These are phyloP conservation scores for Macrotis lagotis DNA, from an alignment of 2,113 vertebrate species.

Conservation along the genomic window DNA sequence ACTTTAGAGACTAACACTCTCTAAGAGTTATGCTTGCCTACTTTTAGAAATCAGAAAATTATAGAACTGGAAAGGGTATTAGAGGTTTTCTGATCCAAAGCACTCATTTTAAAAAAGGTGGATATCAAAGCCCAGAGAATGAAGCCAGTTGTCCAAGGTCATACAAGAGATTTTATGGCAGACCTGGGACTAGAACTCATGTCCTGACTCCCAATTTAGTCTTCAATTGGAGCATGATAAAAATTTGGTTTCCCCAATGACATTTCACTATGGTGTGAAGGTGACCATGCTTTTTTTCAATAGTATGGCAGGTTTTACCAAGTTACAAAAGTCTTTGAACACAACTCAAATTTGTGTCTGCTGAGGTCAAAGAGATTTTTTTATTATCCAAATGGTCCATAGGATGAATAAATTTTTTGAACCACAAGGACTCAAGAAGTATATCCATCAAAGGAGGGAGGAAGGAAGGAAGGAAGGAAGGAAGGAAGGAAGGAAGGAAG, in stretches of 20 bases:
- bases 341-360: neutral
- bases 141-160: neutral
- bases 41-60: neutral
- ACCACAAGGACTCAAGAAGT: neutral
- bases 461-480: neutral
- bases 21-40: neutral
- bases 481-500: neutral
- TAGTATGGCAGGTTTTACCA: neutral
- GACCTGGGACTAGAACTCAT: neutral
- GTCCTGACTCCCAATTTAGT: neutral
- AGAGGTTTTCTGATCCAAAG: neutral
- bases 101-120: neutral
- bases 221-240: neutral
- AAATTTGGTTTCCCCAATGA: neutral
- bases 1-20: neutral
- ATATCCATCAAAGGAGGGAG: neutral
- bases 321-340: neutral
- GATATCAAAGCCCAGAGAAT: neutral
- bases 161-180: neutral
- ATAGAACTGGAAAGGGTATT: neutral
- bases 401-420: neutral
- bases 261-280: neutral
- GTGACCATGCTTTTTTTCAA: neutral
- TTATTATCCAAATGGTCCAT: neutral
- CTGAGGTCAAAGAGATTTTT: neutral